Evolutionary conservation across 2,797 vertebrate genomes (phyloP).

Genomic region (Cossypha heuglini): DNA sequence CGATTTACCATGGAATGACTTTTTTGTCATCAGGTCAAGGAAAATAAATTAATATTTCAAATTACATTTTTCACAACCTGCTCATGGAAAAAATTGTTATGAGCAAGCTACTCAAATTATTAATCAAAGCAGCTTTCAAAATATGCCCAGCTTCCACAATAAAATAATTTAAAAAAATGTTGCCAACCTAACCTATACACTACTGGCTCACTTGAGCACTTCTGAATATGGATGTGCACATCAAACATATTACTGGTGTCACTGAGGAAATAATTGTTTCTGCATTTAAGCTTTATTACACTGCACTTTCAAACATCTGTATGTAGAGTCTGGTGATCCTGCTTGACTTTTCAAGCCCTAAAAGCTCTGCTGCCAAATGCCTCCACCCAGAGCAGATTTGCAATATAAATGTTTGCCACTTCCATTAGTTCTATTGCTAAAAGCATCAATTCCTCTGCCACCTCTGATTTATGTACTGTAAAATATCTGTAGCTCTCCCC

Average conservation of each 20-base stretch:
- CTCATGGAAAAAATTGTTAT: not conserved
- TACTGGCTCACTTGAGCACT: not conserved
- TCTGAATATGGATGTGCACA: no score
- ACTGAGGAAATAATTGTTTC: not conserved
- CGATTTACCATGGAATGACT: not conserved
- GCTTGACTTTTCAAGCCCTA: not conserved
- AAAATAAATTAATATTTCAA: not conserved
- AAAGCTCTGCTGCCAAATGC: not conserved
- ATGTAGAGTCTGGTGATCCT: rapidly evolving
- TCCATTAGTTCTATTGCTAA: not conserved
- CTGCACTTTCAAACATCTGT: not conserved
- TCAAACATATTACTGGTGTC: not conserved
- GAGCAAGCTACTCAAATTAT: not conserved
- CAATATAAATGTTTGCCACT: not conserved
- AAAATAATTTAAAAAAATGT: not conserved
- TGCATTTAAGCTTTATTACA: not conserved
- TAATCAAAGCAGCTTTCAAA: not conserved
- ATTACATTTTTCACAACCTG: not conserved
- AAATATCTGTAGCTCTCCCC: not conserved
- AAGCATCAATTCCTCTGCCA: not conserved
- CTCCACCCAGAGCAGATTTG: not conserved
- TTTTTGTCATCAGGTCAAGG: not conserved
- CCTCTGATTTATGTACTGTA: not conserved
- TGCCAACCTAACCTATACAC: not conserved
- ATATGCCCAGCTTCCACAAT: not conserved